Base-by-base conservation (phyloP, 2,797 vertebrate genomes). In the Sebastiscus albofasciatus region DNA sequence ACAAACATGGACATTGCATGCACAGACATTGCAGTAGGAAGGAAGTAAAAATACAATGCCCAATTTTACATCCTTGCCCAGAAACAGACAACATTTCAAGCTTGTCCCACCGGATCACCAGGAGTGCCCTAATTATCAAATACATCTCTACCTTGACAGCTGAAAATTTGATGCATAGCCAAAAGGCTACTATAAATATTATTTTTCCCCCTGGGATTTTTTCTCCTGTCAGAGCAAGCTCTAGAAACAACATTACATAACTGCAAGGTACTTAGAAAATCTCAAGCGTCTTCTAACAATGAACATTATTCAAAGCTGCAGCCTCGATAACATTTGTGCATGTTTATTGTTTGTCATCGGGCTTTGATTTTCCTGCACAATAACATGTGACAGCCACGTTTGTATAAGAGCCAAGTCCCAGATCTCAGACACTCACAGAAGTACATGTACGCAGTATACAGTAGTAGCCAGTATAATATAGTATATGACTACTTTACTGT, bases 271-370 rank as follows among this genome's bases (percentile, higher is more conserved):
- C 58, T 31, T 78, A 56, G 12, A 75, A 78, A 67, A 58, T 71
- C 70, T 73, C 64, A 34, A 34, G 29, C 1, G 0, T 81, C 62
- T 71, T 61, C 31, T 52, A 83, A 77, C 36, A 75, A 69, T 72
- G 42, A 62, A 27, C 9, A 62, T 74, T 56, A 76, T 72, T 87
- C 67, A 64, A 68, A 79, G 77, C 81, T 74, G 64, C 72, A 62
- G 61, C 42, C 54, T 70, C 4, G 9, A 67, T 75, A 78, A 69
- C 55, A 70, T 87, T 87, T 81, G 31, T 62, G 56, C 52, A 79
- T 80, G 62, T 74, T 81, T 77, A 55, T 70, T 79, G 18, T 77
- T 84, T 77, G 73, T 87, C 79, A 72, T 78, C 80, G 84, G 80
- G 68, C 72, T 80, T 72, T 84, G 73, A 66, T 60, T 83, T 68